These are phyloP conservation scores for Salmo trutta DNA, from an alignment of 2,797 vertebrate species.

Conservation along the genomic window DNA sequence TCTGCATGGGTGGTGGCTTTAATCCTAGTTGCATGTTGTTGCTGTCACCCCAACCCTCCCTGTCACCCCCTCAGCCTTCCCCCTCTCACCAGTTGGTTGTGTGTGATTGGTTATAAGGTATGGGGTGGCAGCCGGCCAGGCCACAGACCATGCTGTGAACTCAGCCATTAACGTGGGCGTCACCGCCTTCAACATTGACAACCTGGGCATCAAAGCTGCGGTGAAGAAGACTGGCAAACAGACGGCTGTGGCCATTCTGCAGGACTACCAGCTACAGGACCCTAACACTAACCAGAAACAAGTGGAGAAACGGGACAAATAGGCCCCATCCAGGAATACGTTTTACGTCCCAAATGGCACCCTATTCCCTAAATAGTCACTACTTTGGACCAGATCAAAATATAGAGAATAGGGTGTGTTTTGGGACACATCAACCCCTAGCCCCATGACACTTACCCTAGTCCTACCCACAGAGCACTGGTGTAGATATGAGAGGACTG, in stretches of 20 bases:
- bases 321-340: slow-evolving; percentile 15
- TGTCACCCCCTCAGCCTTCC: slow-evolving; percentile 14
- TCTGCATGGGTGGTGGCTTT: slow-evolving; percentile 49
- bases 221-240: slow-evolving; percentile 94
- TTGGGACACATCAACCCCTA: neutral
- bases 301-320: slow-evolving; percentile 60
- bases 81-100: slow-evolving; percentile 45
- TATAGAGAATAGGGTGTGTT: neutral
- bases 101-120: slow-evolving; percentile 79
- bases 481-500: neutral
- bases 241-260: slow-evolving; percentile 86
- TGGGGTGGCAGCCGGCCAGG: slow-evolving; percentile 88
- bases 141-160: slow-evolving; percentile 89
- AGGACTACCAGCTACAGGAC: slow-evolving; percentile 87
- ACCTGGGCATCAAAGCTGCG: slow-evolving; percentile 93
- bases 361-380: neutral
- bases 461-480: neutral
- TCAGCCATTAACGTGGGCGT: slow-evolving; percentile 94
- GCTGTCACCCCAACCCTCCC: slow-evolving; percentile 12
- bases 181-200: slow-evolving; percentile 93
- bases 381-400: neutral
- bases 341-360: neutral
- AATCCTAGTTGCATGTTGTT: slow-evolving; percentile 25
- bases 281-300: slow-evolving; percentile 61
- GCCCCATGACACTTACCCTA: neutral